Base-by-base conservation (phyloP, 2,888 invertebrate genomes). In the Eristalis pertinax region DNA sequence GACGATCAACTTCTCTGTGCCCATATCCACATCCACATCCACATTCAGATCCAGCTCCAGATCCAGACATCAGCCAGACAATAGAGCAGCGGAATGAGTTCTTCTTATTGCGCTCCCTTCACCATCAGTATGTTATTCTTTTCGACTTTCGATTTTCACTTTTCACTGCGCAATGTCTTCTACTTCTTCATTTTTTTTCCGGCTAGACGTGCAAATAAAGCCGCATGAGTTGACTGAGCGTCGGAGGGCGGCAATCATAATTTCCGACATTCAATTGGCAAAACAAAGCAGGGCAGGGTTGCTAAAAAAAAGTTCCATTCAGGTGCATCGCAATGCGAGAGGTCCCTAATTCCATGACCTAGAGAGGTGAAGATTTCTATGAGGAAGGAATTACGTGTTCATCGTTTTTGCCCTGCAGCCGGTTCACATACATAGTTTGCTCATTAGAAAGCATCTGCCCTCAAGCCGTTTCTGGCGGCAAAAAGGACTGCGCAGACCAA, bases 331-430 rank as follows among this genome's bases (percentile, higher is more conserved):
- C 73, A 73, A 83, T 63, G 58, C 35, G 70, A 84, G 50, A 76
- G 78, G 79, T 83, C 75, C 78, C 70, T 84, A 84, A 87, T 80
- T 87, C 87, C 84, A 62, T 84, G 87, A 84, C 87, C 87, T 80
- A 73, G 65, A 84, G 79, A 65, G 19, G 60, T 38, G 35, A 60
- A 35, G 64, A 41, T 67, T 72, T 80, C 82, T 60, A 77, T 73
- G 68, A 32, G 72, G 43, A 80, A 70, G 56, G 72, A 78, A 82
- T 78, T 83, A 77, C 60, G 58, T 83, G 83, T 86, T 83, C 86
- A 72, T 83, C 35, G 62, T 80, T 77, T 67, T 64, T 70, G 65
- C 35, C 32, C 65, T 56, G 26, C 63, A 22, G 35, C 67, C 22
- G 41, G 72, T 84, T 75, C 80, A 73, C 74, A 70, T 79, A 73